Evolutionary conservation across 2,113 vertebrate species (phyloP), one percentile per base, ranked within the genome.

Genomic region (Pipa parva): DNA sequence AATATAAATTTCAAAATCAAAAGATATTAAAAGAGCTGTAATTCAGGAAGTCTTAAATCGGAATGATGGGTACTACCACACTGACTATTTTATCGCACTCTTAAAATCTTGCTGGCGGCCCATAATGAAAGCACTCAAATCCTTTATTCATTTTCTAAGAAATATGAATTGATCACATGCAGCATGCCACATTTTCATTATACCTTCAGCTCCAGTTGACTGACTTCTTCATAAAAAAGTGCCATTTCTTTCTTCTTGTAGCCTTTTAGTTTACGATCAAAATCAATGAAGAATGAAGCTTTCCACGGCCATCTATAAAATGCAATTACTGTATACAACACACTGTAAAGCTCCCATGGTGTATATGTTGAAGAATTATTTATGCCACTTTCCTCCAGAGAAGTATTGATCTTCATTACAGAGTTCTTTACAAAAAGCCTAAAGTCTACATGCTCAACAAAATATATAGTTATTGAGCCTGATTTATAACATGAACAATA

Each of bases 241-340:
- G 75, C 81, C 77, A 78, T 74, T 85, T 80, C 82, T 87, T 84
- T 83, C 85, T 88, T 86, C 79, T 77, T 79, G 73, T 78, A 2
- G 6, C 78, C 74, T 82, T 86, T 87, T 85, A 88, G 82, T 88
- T 84, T 85, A 86, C 86, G 85, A 88, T 84, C 84, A 76, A 89
- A 93, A 93, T 92, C 90, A 91, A 91, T 94, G 86, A 81, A 77
- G 84, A 86, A 83, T 87, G 87, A 89, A 87, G 80, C 81, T 85
- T 92, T 89, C 80, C 78, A 88, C 79, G 78, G 80, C 70, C 80
- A 80, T 88, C 90, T 91, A 83, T 89, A 86, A 89, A 92, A 92
- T 84, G 83, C 84, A 91, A 90, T 92, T 87, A 89, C 84, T 84
- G 76, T 85, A 84, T 83, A 87, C 86, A 90, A 85, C 83, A 84